These are phyloP conservation scores for Micrasema longulum DNA, from an alignment of 1,140 invertebrate genomes.

Conservation along the genomic window DNA sequence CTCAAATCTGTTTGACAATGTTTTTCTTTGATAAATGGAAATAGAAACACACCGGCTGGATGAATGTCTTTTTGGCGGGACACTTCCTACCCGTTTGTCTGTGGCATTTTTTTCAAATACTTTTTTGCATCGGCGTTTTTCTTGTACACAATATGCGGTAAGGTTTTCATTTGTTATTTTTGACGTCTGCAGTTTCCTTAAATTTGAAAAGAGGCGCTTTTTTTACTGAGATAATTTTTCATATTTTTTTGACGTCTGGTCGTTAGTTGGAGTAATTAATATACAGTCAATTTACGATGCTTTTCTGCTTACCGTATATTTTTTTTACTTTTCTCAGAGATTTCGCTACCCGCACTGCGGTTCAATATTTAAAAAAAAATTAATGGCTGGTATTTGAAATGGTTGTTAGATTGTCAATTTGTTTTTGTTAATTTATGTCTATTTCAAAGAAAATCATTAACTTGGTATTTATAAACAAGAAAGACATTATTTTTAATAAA, in stretches of 20 bases:
- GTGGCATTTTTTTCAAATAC: constrained; percentile 36
- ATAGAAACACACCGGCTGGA: constrained; percentile 49
- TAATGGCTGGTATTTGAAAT: too few species aligned
- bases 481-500: too few species aligned
- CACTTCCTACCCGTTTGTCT: constrained; percentile 43
- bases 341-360: too few species aligned
- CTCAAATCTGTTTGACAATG: constrained; percentile 51
- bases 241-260: constrained; percentile 51
- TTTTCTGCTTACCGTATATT: constrained; percentile 13
- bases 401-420: too few species aligned
- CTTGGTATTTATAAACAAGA: too few species aligned
- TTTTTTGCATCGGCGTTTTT: constrained; percentile 43
- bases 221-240: constrained; percentile 41
- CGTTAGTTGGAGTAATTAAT: constrained; percentile 53
- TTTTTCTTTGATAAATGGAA: constrained; percentile 55
- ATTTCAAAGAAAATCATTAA: too few species aligned
- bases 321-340: too few species aligned
- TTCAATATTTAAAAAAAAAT: too few species aligned
- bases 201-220: constrained; percentile 36
- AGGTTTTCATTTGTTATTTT: constrained; percentile 47
- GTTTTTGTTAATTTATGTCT: too few species aligned
- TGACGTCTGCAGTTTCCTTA: constrained; percentile 31
- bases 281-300: constrained; percentile 48
- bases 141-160: constrained; percentile 29
- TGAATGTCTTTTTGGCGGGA: constrained; percentile 52